A percentile compares a stretch with the other conserved stretches of the same genome.
phyloP scores from a whole-genome alignment of 2,888 invertebrate genomes.

The Cephus runcator region DNA sequence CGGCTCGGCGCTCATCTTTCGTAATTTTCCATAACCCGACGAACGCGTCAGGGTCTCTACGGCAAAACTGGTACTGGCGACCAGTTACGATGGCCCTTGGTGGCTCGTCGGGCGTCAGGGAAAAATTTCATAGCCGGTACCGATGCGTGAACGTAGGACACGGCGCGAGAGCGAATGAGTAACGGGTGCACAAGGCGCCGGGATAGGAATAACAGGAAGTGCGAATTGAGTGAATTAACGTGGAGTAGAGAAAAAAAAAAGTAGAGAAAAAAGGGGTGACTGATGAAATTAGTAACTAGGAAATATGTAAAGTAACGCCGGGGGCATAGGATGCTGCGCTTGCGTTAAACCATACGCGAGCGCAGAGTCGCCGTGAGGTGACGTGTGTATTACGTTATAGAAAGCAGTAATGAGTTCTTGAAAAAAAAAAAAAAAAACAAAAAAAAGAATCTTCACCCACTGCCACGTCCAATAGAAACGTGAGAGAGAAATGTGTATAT shows the following conservation, averaged over 20 bases:
- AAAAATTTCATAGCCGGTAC: not conserved
- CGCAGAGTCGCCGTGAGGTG: not conserved
- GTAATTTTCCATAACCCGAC: not conserved
- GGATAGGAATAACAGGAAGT: conserved; percentile 51
- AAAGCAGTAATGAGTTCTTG: not conserved
- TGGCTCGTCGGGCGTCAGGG: not conserved
- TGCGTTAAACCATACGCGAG: not conserved
- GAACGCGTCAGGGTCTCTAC: not conserved
- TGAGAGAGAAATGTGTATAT: not conserved
- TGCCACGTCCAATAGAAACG: not conserved
- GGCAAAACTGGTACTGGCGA: not conserved
- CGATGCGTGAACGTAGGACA: conserved; percentile 16
- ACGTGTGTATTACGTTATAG: not conserved
- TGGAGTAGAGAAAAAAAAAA: conserved; percentile 5
- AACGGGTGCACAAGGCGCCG: not conserved
- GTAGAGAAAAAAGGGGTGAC: conserved; percentile 22
- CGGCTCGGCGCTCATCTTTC: conserved; percentile 48
- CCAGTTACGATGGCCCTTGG: not conserved
- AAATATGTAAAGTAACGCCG: not conserved
- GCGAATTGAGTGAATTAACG: conserved; percentile 59
- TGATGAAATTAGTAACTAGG: conserved; percentile 4
- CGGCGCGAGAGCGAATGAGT: not conserved
- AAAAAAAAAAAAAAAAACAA: not conserved
- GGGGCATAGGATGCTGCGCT: not conserved
- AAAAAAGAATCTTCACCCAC: not conserved